Evolutionary conservation across 2,888 invertebrate genomes (phyloP).

Genomic region (Alloscopus bannaensis): DNA sequence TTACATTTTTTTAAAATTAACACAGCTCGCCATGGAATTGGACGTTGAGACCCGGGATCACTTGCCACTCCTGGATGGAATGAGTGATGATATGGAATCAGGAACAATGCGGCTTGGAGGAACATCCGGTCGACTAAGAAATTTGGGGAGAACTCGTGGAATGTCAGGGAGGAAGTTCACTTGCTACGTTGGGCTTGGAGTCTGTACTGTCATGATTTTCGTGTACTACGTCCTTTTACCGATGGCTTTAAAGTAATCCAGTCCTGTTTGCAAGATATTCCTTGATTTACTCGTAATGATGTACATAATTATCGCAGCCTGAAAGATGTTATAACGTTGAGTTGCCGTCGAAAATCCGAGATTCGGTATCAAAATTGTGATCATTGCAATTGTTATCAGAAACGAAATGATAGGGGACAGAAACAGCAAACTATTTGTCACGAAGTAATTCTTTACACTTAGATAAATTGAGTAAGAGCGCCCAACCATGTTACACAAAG

Average conservation of each 20-base stretch:
- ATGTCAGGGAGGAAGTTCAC: conserved; percentile 67
- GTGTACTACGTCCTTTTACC: conserved; percentile 69
- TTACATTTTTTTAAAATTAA: too few relatives aligned
- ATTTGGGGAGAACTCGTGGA: conserved; percentile 68
- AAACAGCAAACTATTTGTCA: background rate
- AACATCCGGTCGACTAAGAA: conserved; percentile 68
- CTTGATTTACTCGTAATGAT: conserved; percentile 30
- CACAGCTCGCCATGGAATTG: conserved; percentile 72
- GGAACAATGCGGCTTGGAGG: conserved; percentile 68
- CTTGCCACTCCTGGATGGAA: conserved; percentile 68
- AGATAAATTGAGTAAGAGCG: conserved; percentile 16
- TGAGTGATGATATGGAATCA: conserved; percentile 69
- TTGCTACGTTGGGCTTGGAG: conserved; percentile 67
- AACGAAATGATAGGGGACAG: conserved; percentile 45
- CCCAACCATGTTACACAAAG: conserved; percentile 66
- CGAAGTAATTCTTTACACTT: conserved; percentile 24
- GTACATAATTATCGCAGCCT: conserved; percentile 12
- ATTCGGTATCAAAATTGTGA: conserved; percentile 40
- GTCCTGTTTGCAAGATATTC: conserved; percentile 20
- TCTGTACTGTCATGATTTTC: conserved; percentile 68
- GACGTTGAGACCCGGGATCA: conserved; percentile 71
- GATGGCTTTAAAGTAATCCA: conserved; percentile 60
- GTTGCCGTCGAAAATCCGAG: conserved; percentile 18
- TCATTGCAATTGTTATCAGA: conserved; percentile 47
- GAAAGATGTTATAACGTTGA: conserved; percentile 23